Conservation (phyloP, 1,140 invertebrate genomes). For the Agrypnia vestita region DNA sequence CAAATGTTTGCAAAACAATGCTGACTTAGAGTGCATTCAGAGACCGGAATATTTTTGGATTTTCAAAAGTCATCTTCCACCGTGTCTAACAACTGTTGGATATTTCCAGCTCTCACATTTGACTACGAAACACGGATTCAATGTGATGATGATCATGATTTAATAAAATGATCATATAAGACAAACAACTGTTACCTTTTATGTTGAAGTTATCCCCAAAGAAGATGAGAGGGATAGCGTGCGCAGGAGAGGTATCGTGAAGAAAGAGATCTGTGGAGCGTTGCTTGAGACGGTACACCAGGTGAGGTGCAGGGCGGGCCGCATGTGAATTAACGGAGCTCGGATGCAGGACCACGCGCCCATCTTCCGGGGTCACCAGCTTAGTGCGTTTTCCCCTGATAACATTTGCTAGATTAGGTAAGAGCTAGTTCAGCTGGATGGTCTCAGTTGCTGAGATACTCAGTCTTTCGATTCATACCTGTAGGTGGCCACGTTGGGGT, state of each 20-base stretch:
- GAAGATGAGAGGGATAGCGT: constrained; percentile 69
- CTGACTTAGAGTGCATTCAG: too few species aligned
- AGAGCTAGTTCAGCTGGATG: too few species aligned
- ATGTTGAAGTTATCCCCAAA: constrained; percentile 63
- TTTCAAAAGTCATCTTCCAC: too few species aligned
- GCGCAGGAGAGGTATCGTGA: constrained; percentile 68
- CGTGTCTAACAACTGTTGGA: too few species aligned
- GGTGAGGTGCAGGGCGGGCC: constrained; percentile 66
- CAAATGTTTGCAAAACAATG: too few species aligned
- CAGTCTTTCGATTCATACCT: constrained; percentile 22
- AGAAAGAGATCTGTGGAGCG: constrained; percentile 65
- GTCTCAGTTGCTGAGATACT: too few species aligned
- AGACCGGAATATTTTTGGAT: too few species aligned
- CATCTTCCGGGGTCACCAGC: constrained; percentile 64
- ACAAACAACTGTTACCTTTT: constrained; percentile 11
- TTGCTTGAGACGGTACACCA: constrained; percentile 70
- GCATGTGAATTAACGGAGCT: constrained; percentile 66
- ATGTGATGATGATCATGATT: too few species aligned
- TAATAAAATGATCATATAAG: too few species aligned
- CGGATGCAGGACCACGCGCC: constrained; percentile 65
- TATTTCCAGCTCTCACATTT: too few species aligned
- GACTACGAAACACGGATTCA: too few species aligned
- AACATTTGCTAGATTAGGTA: too few species aligned
- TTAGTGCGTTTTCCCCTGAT: constrained; percentile 39
- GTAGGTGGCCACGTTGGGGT: constrained; percentile 86